These are phyloP conservation scores for Pituophis catenifer DNA, from an alignment of 2,113 vertebrate species.

Conservation along the genomic window DNA sequence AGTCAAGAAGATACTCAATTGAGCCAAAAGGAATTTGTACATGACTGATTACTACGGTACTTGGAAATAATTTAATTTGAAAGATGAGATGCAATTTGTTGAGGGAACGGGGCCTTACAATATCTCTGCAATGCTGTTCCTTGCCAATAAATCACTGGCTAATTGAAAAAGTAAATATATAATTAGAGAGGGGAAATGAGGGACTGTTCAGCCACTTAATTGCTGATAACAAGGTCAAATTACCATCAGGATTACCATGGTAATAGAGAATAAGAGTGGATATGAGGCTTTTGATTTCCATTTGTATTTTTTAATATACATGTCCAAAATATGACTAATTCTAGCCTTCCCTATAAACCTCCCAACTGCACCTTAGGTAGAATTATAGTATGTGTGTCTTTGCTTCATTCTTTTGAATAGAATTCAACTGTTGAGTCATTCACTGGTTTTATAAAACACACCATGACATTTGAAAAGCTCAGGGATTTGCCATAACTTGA, in stretches of 20 bases:
- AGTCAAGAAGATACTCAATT: neutral
- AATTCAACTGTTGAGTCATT: neutral
- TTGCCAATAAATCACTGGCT: neutral
- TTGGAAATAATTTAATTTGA: neutral
- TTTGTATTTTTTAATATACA: neutral
- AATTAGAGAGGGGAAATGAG: neutral
- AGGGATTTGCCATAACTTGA: neutral
- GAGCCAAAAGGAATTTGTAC: neutral
- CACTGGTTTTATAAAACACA: neutral
- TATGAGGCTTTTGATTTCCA: neutral
- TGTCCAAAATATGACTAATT: neutral
- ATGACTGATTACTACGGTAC: neutral
- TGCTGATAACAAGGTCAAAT: neutral
- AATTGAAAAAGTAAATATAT: neutral
- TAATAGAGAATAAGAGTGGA: neutral
- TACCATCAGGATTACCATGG: neutral
- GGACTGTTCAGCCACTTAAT: neutral
- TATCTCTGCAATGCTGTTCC: neutral
- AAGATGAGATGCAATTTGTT: neutral
- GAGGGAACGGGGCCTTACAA: neutral
- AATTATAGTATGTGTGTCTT: neutral
- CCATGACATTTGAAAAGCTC: neutral
- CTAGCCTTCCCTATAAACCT: neutral
- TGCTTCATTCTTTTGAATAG: neutral
- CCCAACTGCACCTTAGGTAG: neutral